Percentiles rank a stretch among this genome's conserved stretches.
Conservation (phyloP, 2,113 vertebrate genomes). For the Pontoporia blainvillei region DNA sequence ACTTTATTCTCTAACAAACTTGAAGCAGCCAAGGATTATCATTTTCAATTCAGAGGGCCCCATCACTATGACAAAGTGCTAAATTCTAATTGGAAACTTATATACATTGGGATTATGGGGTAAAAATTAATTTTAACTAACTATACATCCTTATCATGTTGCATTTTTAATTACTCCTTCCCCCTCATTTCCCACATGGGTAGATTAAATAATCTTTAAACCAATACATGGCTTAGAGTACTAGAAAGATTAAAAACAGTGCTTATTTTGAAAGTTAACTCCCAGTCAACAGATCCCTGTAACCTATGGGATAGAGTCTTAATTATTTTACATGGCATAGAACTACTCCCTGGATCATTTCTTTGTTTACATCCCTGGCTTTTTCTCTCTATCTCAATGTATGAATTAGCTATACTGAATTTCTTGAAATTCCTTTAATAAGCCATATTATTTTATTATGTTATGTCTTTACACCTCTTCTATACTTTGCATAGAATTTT, state of each 20-base stretch:
- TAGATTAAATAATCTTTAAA: background rate
- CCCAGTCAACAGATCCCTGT: background rate
- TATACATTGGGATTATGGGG: background rate
- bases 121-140: slow-evolving; percentile 19
- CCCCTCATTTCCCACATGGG: background rate
- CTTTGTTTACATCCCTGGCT: background rate
- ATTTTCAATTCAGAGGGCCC: background rate
- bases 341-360: background rate
- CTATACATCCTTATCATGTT: background rate
- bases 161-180: background rate
- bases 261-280: background rate
- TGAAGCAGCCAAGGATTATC: background rate
- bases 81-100: background rate
- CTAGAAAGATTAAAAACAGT: background rate
- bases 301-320: background rate
- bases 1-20: background rate
- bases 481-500: background rate
- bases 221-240: background rate
- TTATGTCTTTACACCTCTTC: background rate
- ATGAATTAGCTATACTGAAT: background rate
- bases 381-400: background rate
- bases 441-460: background rate
- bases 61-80: background rate
- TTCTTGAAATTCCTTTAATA: background rate
- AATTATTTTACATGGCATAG: background rate